phyloP scores from a whole-genome alignment of 1,140 invertebrate species.

The Chlorops oryzae region DNA sequence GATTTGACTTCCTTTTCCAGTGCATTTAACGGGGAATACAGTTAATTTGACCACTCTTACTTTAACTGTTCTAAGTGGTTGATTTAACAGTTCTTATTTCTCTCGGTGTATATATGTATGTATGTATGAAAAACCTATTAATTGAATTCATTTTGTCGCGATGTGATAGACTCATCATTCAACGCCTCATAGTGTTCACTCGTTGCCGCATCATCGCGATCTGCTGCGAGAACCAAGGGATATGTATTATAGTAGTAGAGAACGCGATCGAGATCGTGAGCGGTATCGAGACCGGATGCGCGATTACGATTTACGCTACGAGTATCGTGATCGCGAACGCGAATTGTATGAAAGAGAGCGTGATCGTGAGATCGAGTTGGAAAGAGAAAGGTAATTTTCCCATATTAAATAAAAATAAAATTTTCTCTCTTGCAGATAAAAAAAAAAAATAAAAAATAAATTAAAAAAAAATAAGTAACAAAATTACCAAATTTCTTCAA shows the following conservation, averaged over 20 bases:
- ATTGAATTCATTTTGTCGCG: conserved; percentile 12
- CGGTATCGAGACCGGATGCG: conserved; percentile 34
- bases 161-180: conserved; percentile 47
- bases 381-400: conserved; percentile 48
- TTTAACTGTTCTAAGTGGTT: too few species aligned
- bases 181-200: conserved; percentile 50
- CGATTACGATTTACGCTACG: conserved; percentile 43
- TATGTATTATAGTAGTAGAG: conserved; percentile 46
- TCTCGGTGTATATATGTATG: too few species aligned
- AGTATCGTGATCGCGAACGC: conserved; percentile 43
- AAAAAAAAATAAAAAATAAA: neutral
- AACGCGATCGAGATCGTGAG: conserved; percentile 48
- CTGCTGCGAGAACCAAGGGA: conserved; percentile 45
- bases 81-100: too few species aligned
- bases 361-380: conserved; percentile 41
- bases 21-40: too few species aligned
- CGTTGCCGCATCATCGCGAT: conserved; percentile 47
- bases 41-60: too few species aligned
- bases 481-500: too few species aligned
- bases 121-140: too few species aligned
- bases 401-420: neutral
- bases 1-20: too few species aligned
- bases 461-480: too few species aligned
- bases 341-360: conserved; percentile 44
- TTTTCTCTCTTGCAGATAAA: neutral